Base-by-base conservation (phyloP, 2,888 invertebrate species). In the Ferdinandea cuprea region DNA sequence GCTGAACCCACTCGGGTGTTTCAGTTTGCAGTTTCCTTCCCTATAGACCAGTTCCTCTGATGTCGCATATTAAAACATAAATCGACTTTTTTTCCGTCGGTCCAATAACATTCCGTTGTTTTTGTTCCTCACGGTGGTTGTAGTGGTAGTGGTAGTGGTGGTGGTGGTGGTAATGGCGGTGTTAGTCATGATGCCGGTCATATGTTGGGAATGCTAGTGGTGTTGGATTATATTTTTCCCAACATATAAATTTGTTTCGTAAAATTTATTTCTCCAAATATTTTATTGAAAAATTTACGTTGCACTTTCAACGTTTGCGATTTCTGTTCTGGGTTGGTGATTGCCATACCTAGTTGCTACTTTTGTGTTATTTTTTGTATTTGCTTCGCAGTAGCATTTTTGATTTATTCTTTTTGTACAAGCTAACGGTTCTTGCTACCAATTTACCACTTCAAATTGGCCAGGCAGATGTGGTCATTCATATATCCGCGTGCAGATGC, bases 41-140 rank as follows among this genome's bases (percentile, higher is more conserved):
- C 68, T 8, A 35, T 30, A 58, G 66, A 28, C 7, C 50, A 30
- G 48, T 68, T 40, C 50, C 21, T 69, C 63, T 69, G 74, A 69
- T 74, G 80, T 65, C 69, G 69, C 50, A 80, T 76, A 80, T 74
- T 76, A 73, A 79, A 73, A 73, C 66, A 73, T 59, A 63, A 72
- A 61, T 73, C 8, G 54, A 40, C 0, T 68, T 32, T 50, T 79
- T 61, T 44, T 58, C 19, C 50, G 25, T 9, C 11, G 11, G 17
- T n/a, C 19, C n/a, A 17, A 1, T 13, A 15, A n/a, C 19, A 5
- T 4, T 32, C 15, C 0, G 13, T 1, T 40, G 3, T 13, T 30
- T 25, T 25, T 5, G 25, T 25, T 25, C 5, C 25, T 25, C n/a
- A 46, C 25, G 4, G 5, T 13, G 0, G 11, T 11, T 15, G 35